A percentile compares a stretch with the other conserved stretches of the same genome.
Conservation (phyloP, 2,113 vertebrate genomes). For the Daboia siamensis region DNA sequence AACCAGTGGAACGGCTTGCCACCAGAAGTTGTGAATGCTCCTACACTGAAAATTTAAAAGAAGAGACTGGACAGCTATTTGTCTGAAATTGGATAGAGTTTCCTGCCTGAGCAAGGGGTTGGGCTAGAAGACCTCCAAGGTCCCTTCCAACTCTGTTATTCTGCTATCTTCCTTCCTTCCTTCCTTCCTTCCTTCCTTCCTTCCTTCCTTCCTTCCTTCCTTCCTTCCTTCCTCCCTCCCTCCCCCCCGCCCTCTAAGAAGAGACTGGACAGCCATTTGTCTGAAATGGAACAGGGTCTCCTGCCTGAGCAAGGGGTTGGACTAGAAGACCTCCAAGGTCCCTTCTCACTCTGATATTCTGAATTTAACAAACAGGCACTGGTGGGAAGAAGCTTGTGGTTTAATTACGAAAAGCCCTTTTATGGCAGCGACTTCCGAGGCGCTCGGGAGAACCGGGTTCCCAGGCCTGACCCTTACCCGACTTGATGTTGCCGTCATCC, state of each 20-base stretch:
- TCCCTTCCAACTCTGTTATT: too few species aligned
- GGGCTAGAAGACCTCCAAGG: too few species aligned
- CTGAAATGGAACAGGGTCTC: background rate
- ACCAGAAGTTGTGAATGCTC: too few species aligned
- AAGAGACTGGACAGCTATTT: too few species aligned
- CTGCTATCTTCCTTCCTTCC: too few species aligned
- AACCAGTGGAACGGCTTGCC: too few species aligned
- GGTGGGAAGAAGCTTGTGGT: background rate
- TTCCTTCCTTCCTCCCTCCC: too few species aligned
- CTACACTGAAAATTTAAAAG: too few species aligned
- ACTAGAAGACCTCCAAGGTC: background rate
- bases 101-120: too few species aligned
- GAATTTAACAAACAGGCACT: background rate
- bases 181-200: too few species aligned
- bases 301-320: background rate
- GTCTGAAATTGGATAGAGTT: too few species aligned
- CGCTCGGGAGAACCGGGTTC: background rate
- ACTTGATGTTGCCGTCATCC: slow-evolving; percentile 97
- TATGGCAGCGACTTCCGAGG: background rate
- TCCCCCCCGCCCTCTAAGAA: background rate
- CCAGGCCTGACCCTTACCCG: slow-evolving; percentile 73
- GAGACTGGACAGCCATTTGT: background rate
- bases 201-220: too few species aligned
- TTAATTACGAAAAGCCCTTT: background rate
- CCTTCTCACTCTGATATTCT: background rate